Evolutionary conservation across 2,113 vertebrate species (phyloP).

Genomic region (Alethe diademata): DNA sequence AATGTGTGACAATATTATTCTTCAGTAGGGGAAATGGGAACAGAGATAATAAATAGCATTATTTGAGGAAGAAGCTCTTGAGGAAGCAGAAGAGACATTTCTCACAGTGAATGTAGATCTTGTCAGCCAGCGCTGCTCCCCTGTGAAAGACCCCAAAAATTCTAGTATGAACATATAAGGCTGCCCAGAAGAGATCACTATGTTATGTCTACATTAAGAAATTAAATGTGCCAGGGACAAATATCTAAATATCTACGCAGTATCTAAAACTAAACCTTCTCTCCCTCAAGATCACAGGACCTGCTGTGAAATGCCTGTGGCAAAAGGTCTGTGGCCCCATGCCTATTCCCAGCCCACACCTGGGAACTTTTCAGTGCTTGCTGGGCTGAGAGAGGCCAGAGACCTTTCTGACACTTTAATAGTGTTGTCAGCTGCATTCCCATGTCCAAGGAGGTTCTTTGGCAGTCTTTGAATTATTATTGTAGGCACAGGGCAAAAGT

Average conservation of each 20-base stretch:
- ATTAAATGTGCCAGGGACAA: not conserved
- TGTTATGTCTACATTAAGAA: not conserved
- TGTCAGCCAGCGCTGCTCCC: not conserved
- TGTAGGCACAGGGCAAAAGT: not conserved
- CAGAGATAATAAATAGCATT: not conserved
- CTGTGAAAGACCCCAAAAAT: not conserved
- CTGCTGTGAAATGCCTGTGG: not conserved
- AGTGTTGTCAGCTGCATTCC: not conserved
- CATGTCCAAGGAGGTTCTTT: not conserved
- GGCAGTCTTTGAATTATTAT: not conserved
- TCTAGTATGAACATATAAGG: rapidly evolving
- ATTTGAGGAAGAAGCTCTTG: not conserved
- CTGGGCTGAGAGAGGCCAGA: not conserved
- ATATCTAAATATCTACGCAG: not conserved
- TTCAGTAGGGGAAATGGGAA: not conserved
- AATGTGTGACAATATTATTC: not conserved
- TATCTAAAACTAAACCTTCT: not conserved
- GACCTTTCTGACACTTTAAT: not conserved
- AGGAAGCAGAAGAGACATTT: not conserved
- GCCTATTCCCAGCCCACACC: not conserved
- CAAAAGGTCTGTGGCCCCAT: not conserved
- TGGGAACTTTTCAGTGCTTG: not conserved
- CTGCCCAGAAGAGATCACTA: not conserved
- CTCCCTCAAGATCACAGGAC: not conserved
- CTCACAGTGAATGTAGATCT: not conserved